Base-by-base conservation (phyloP, 2,113 vertebrate species). In the Catagonus wagneri region DNA sequence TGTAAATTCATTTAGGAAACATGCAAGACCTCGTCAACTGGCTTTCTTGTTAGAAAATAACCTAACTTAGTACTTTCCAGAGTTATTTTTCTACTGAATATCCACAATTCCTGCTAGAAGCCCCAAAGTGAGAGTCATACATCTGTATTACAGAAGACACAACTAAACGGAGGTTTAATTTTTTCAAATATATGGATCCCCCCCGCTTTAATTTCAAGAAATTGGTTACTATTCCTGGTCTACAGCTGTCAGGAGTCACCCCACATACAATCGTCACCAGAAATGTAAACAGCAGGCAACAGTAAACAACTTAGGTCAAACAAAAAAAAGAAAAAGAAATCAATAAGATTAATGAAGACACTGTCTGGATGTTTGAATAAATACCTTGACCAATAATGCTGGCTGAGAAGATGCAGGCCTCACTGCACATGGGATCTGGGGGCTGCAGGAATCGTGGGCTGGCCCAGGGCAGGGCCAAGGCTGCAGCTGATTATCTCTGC, bases 351-450 rank as follows among this genome's bases (percentile, higher is more conserved):
- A 96, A 91, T 7, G 69, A 97, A 97, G 84, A 74, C 25, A 58
- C 14, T 66, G n/a, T 60, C 83, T 74, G 90, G 85, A 93, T 83
- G 92, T 95, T 36, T 97, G 81, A 86, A 69, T 79, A 97, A 94
- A 97, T 79, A 97, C 95, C 98, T 12, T 90, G 90, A 97, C 92
- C 92, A 93, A 80, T 25, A 93, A 88, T 32, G 90, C 95, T 97
- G 92, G 85, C 27, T 20, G 81, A 23, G 74, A 93, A 90, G 95
- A 75, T 88, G 72, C 91, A 95, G 93, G 97, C 95, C 97, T 95
- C 80, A 96, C 69, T 72, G 88, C 90, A 85, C 34, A n/a, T 86
- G 93, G 94, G 94, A 66, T 56, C 95, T 69, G 68, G 94, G 94
- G 97, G 97, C 84, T 96, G 93, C 65, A 44, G 93, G 86, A 69